Conservation (phyloP, 2,888 invertebrate genomes). For the Agelastica alni region DNA sequence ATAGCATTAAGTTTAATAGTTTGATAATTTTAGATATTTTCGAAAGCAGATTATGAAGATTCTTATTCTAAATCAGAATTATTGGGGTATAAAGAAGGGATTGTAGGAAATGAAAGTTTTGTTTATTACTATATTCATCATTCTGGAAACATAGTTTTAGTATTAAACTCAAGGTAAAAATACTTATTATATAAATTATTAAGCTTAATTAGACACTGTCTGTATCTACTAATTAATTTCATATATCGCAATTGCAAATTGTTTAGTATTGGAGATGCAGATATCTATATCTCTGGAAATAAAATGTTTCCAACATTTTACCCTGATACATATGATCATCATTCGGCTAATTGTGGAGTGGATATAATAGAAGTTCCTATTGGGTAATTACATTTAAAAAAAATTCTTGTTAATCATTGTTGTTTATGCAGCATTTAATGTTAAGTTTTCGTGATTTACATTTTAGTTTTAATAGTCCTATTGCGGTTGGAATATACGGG, state of each 20-base stretch:
- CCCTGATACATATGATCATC: constrained; percentile 33
- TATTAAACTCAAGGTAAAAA: constrained; percentile 6
- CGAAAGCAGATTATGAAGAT: constrained; percentile 8
- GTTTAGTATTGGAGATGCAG: constrained; percentile 37
- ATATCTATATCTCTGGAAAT: constrained; percentile 36
- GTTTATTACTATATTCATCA: constrained; percentile 27
- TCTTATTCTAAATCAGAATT: constrained; percentile 16
- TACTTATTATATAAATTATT: background rate
- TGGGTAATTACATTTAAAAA: too few species aligned
- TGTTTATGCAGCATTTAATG: background rate
- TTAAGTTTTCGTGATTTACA: background rate
- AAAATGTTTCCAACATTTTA: constrained; percentile 34
- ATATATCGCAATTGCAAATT: too few species aligned
- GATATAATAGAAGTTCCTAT: constrained; percentile 35
- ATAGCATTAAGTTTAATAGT: background rate
- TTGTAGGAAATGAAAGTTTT: constrained; percentile 29
- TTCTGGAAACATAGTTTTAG: constrained; percentile 23
- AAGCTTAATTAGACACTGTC: background rate
- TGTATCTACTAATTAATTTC: too few species aligned
- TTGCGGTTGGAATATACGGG: constrained; percentile 33
- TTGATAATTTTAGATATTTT: constrained; percentile 14
- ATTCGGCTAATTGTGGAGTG: constrained; percentile 38
- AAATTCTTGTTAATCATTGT: background rate
- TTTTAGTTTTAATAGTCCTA: constrained; percentile 33
- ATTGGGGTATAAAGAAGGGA: constrained; percentile 25